Evolutionary conservation across 2,113 vertebrate species (phyloP).

Genomic region (Podarcis muralis): DNA sequence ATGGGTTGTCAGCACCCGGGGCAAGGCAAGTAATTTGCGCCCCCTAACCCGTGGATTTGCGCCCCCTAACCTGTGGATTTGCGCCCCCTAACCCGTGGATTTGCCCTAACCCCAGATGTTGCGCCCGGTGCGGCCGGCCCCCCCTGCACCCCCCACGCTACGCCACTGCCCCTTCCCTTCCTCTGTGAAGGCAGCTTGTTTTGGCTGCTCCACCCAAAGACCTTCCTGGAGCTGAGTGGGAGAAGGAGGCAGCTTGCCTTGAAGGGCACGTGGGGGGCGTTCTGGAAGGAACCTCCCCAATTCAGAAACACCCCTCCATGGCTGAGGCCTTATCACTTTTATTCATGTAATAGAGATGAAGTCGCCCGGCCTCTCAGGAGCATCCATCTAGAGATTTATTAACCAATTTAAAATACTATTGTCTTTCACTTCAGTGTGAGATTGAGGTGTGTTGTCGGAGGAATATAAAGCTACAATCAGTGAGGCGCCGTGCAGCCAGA

Average conservation of each 20-base stretch:
- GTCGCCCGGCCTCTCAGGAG: constrained; percentile 84
- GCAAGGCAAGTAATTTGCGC: too few relatives aligned
- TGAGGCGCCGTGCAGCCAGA: constrained; percentile 84
- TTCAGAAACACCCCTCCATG: constrained; percentile 63
- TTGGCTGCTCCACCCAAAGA: rapidly evolving
- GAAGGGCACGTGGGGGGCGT: constrained; percentile 38
- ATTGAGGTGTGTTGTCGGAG: constrained; percentile 89
- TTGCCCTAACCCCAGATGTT: too few relatives aligned
- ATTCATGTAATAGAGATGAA: constrained; percentile 87
- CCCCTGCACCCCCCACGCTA: too few relatives aligned
- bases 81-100: too few relatives aligned
- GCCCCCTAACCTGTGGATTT: too few relatives aligned
- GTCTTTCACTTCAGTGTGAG: constrained; percentile 97
- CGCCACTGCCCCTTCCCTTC: background rate
- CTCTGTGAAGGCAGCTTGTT: background rate
- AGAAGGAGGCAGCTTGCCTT: rapidly evolving
- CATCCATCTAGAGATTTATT: constrained; percentile 96
- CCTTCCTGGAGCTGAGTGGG: rapidly evolving
- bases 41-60: too few relatives aligned
- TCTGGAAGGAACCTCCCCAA: constrained; percentile 44
- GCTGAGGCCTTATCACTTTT: constrained; percentile 81
- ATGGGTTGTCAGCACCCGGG: too few relatives aligned
- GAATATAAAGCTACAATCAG: constrained; percentile 93
- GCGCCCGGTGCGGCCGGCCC: too few relatives aligned
- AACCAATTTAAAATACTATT: constrained; percentile 99